phyloP scores from a whole-genome alignment of 2,888 invertebrate genomes.

The Calliphora vomitoria region DNA sequence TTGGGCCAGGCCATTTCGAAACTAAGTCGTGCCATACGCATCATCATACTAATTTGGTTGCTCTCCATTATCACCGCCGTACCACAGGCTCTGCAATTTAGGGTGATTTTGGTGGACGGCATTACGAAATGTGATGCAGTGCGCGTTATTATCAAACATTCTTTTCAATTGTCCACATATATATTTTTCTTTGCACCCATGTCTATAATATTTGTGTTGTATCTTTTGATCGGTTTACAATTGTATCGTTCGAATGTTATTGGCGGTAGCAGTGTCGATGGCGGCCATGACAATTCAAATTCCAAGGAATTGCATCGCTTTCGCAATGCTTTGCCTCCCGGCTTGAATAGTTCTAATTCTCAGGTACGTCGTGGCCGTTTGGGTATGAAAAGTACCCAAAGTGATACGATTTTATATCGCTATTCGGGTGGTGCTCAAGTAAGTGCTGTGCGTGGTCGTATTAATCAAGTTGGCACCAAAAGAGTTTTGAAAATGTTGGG shows the following conservation, averaged over 20 bases:
- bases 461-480: slow-evolving; percentile 87
- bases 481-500: slow-evolving; percentile 91
- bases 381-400: slow-evolving; percentile 77
- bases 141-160: slow-evolving; percentile 85
- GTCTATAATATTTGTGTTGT: slow-evolving; percentile 93
- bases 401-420: slow-evolving; percentile 80
- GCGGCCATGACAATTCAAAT: slow-evolving; percentile 25
- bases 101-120: slow-evolving; percentile 85
- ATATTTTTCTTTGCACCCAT: slow-evolving; percentile 95
- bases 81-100: slow-evolving; percentile 93
- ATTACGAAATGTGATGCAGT: slow-evolving; percentile 82
- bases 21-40: slow-evolving; percentile 91
- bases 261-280: slow-evolving; percentile 83
- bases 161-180: slow-evolving; percentile 88
- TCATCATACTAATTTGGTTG: slow-evolving; percentile 91
- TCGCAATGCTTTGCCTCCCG: slow-evolving; percentile 30
- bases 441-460: slow-evolving; percentile 85
- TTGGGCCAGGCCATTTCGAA: slow-evolving; percentile 92
- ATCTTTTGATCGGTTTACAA: slow-evolving; percentile 90
- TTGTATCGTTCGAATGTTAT: slow-evolving; percentile 86
- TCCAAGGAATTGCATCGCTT: slow-evolving; percentile 26
- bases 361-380: slow-evolving; percentile 63
- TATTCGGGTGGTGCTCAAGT: slow-evolving; percentile 85
- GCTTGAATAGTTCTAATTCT: slow-evolving; percentile 44
- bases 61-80: slow-evolving; percentile 90